Percentiles rank a stretch among this genome's conserved stretches.
phyloP scores from a whole-genome alignment of 2,113 vertebrate genomes.

The Galemys pyrenaicus region DNA sequence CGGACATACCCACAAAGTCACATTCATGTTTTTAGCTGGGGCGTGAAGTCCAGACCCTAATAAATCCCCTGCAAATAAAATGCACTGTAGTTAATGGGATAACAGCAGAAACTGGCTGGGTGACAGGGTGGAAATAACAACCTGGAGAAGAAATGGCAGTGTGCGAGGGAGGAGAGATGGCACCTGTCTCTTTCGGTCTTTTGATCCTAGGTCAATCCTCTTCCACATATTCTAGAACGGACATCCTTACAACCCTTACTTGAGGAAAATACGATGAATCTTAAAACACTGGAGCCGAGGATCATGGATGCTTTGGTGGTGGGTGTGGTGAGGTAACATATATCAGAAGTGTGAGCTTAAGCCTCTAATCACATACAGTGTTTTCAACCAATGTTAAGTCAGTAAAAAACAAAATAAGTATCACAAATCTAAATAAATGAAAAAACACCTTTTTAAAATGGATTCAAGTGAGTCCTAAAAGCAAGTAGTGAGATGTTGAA shows the following conservation, averaged over 20 bases:
- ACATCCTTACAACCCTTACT: background rate
- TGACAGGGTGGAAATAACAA: background rate
- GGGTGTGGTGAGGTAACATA: no score
- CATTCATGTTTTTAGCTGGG: background rate
- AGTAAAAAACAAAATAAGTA: no score
- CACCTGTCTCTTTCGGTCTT: background rate
- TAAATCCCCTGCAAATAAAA: background rate
- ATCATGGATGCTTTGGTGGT: no score
- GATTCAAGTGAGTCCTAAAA: background rate
- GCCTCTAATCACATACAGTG: no score
- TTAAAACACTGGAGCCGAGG: background rate
- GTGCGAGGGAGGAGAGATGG: background rate
- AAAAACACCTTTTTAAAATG: background rate
- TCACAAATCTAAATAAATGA: background rate
- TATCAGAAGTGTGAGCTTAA: no score
- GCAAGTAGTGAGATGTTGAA: background rate
- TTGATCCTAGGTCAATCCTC: background rate
- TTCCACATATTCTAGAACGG: background rate
- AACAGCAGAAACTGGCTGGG: background rate
- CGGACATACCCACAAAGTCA: background rate
- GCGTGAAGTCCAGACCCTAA: background rate
- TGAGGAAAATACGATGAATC: background rate
- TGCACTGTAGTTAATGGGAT: background rate
- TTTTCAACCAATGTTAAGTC: no score
- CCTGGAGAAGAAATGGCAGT: rapidly evolving